Conservation (phyloP, 2,113 vertebrate genomes). For the Sterrhoptilus dennistouni region DNA sequence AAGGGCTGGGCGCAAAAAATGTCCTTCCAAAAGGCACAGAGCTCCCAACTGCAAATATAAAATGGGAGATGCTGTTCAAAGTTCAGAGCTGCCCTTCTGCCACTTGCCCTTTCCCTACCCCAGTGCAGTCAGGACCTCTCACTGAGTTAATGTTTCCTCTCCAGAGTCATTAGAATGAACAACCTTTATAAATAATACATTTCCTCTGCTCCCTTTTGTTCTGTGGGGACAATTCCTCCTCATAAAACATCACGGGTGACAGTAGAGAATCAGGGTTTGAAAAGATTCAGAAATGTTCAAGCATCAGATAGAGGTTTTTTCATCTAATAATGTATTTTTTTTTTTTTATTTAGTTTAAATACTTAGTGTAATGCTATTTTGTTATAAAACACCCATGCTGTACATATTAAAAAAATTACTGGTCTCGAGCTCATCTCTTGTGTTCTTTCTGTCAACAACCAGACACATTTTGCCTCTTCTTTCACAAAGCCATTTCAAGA, state of each 20-base stretch:
- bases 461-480: constrained; percentile 60
- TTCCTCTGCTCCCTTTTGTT: constrained; percentile 18
- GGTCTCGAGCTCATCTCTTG: constrained; percentile 45
- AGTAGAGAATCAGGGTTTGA: not conserved
- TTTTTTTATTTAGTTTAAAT: not conserved
- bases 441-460: constrained; percentile 7
- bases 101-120: not conserved
- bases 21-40: not conserved
- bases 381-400: not conserved
- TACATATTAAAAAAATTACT: constrained; percentile 50
- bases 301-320: not conserved
- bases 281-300: not conserved
- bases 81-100: not conserved
- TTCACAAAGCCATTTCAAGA: constrained; percentile 51
- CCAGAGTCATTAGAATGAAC: constrained; percentile 10
- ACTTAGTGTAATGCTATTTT: not conserved
- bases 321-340: not conserved
- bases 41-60: not conserved
- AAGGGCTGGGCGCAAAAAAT: not conserved
- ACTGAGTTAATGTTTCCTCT: constrained; percentile 23
- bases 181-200: constrained; percentile 34
- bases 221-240: not conserved
- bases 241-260: not conserved
- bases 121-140: not conserved
- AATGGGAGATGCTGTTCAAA: not conserved